phyloP scores from a whole-genome alignment of 1,140 invertebrate genomes.

The Galleria mellonella region DNA sequence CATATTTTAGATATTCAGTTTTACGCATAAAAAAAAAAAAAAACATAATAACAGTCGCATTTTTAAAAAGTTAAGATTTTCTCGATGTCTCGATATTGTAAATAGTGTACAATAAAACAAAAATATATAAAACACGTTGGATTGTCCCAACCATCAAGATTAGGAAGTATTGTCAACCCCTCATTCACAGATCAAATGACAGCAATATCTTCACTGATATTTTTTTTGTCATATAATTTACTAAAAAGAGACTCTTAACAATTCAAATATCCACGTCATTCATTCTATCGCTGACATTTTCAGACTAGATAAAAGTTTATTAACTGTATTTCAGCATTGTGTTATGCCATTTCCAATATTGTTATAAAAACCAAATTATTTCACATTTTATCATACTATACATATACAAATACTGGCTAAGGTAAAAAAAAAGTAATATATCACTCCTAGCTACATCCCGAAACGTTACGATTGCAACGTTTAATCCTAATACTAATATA shows the following conservation, averaged over 20 bases:
- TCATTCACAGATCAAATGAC: not conserved
- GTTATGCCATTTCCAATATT: slow-evolving; percentile 21
- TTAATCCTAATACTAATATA: slow-evolving; percentile 39
- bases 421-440: slow-evolving; percentile 35
- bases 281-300: slow-evolving; percentile 52
- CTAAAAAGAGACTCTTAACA: slow-evolving; percentile 6
- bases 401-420: slow-evolving; percentile 66
- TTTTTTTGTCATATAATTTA: slow-evolving; percentile 2
- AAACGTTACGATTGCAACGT: slow-evolving; percentile 31
- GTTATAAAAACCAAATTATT: slow-evolving; percentile 24
- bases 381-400: slow-evolving; percentile 45
- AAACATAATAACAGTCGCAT: not conserved
- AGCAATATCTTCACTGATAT: not conserved
- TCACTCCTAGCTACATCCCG: slow-evolving; percentile 1
- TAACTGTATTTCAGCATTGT: slow-evolving; percentile 24
- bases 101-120: not conserved
- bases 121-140: too few relatives aligned
- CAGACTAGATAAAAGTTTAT: slow-evolving; percentile 59
- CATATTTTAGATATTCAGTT: too few relatives aligned
- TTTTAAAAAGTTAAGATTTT: not conserved
- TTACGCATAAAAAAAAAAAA: not conserved
- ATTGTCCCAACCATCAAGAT: not conserved
- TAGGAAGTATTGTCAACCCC: not conserved
- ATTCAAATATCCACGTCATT: slow-evolving; percentile 26
- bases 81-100: not conserved